Percentiles rank a stretch among this genome's conserved stretches.
phyloP scores from a whole-genome alignment of 64 coral and sea anemone species.

The Platygyra sinensis region DNA sequence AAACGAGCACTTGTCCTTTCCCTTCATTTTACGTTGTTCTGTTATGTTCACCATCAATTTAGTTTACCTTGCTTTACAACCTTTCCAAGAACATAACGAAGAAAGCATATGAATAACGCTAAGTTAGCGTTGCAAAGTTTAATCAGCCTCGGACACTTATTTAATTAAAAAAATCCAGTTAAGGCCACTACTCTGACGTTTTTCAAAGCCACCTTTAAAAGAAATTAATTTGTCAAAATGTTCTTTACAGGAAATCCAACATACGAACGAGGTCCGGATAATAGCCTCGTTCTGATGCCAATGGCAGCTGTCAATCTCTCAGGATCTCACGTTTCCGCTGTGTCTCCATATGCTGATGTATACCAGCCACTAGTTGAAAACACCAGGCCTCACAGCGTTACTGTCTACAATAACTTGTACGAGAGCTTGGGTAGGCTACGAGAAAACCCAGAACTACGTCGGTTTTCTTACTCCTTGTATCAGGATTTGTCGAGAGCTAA shows the following conservation, averaged over 20 bases:
- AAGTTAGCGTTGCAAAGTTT: no score
- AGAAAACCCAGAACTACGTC: background rate
- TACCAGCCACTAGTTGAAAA: constrained; percentile 25
- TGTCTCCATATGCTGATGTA: background rate
- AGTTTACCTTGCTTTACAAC: no score
- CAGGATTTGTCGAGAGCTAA: background rate
- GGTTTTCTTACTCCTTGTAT: background rate
- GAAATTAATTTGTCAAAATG: background rate
- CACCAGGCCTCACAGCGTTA: background rate
- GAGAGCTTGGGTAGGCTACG: constrained; percentile 9
- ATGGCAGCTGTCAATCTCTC: background rate
- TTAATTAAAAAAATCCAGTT: background rate
- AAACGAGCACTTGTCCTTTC: no score
- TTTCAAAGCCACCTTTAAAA: background rate
- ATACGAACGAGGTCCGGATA: constrained; percentile 24
- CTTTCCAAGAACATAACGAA: no score
- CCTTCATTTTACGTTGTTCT: no score
- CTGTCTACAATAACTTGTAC: constrained; percentile 12
- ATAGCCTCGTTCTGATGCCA: constrained; percentile 9
- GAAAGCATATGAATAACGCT: no score
- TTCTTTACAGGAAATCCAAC: constrained; percentile 42
- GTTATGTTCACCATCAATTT: no score
- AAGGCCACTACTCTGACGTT: background rate
- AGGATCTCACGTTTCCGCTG: background rate
- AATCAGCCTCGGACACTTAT: no score